Evolutionary conservation across 1,140 invertebrate genomes (phyloP).

Genomic region (Ectropis grisescens): DNA sequence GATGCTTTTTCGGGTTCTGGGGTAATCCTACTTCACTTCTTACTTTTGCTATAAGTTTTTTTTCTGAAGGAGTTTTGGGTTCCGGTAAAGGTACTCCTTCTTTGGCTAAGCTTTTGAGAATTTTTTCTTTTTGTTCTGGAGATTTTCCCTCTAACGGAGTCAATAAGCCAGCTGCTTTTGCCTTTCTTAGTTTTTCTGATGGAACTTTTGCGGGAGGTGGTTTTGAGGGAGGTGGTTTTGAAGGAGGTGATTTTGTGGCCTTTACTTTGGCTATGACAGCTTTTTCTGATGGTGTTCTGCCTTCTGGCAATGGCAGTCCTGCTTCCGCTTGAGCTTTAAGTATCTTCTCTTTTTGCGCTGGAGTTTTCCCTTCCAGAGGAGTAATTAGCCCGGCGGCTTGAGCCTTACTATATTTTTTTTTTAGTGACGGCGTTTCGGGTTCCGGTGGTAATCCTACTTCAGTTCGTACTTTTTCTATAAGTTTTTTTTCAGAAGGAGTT

Average conservation of each 20-base stretch:
- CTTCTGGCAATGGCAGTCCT: constrained; percentile 21
- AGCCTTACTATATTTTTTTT: constrained; percentile 17
- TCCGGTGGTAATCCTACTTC: constrained; percentile 10
- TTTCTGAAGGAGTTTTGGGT: constrained; percentile 23
- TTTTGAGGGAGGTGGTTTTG: constrained; percentile 14
- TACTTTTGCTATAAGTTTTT: constrained; percentile 22
- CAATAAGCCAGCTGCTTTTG: constrained; percentile 17
- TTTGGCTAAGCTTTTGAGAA: constrained; percentile 20
- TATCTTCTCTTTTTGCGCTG: constrained; percentile 25
- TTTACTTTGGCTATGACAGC: constrained; percentile 19
- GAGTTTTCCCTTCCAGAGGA: constrained; percentile 22
- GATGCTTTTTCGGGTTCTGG: constrained; percentile 2
- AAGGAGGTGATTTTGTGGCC: constrained; percentile 14
- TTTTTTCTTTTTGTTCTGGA: constrained; percentile 23
- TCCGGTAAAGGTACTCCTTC: constrained; percentile 23
- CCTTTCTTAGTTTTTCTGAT: constrained; percentile 13
- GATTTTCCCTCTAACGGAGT: constrained; percentile 21
- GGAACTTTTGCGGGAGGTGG: constrained; percentile 2
- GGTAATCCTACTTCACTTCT: constrained; percentile 17
- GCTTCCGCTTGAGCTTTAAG: constrained; percentile 10
- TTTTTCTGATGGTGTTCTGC: constrained; percentile 20
- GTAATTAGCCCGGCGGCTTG: constrained; percentile 15
- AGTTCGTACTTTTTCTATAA: constrained; percentile 11
- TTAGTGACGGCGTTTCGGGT: constrained; percentile 9
- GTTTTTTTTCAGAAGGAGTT: constrained; percentile 19